Evolutionary conservation across 1,140 invertebrate species (phyloP), one percentile per base, ranked within the genome.

Genomic region (Heliothis virescens): DNA sequence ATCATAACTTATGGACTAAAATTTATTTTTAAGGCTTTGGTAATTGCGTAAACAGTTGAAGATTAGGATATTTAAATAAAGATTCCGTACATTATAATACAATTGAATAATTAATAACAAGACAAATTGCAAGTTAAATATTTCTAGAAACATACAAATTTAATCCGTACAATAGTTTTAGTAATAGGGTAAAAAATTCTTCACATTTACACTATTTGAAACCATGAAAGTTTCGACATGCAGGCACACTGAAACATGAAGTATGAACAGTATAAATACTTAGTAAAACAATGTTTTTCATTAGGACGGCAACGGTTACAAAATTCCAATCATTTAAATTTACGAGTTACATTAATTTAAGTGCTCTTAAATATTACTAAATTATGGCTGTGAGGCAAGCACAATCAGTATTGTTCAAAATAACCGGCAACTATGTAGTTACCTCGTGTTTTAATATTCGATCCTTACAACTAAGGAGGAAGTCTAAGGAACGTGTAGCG

Each of bases 11-110:
- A 59, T 47, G 7, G 50, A 60, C 34, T 71, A 69, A 79, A 52
- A 77, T 55, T 79, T 82, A 84, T 16, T 15, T 74, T 34, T 79
- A 65, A 75, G 67, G 76, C 83, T 84, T 84, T 84, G 83, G 83
- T 84, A 84, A 79, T 77, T 80, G 73, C 41, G 34, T 74, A 41
- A 52, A 75, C 0, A 21, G 21, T 21, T n/a, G 53, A 48, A 59
- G 71, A 53, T 13, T 18, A 71, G 53, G 3, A 26, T 15, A 18
- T 41, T 41, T 41, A 41, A 41, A 41, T 9, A 9, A 5, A 41
- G 34, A 41, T 41, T 41, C 9, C 34, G 5, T 41, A 41, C 34
- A 41, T 41, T 41, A 41, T 7, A 41, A 9, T 41, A 41, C 34
- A 41, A 41, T 41, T 41, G 9, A 41, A 41, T 41, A 41, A 41